Percentiles rank a stretch among this genome's conserved stretches.
These are phyloP conservation scores for Chaetoderma sp. DNA, from an alignment of 2,888 invertebrate species.

Conservation along the genomic window DNA sequence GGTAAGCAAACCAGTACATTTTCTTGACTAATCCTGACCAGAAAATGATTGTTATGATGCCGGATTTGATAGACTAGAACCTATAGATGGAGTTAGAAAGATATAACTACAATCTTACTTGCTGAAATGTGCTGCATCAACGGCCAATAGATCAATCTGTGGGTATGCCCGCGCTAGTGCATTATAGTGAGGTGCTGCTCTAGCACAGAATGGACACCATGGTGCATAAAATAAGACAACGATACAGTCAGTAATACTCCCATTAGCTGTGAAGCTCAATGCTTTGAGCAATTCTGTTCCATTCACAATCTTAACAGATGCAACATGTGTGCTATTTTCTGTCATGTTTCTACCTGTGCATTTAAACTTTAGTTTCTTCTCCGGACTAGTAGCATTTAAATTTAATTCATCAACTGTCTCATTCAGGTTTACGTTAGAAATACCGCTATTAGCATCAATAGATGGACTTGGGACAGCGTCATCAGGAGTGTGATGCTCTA, in stretches of 20 bases:
- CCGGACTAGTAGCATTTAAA: no score
- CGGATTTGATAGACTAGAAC: neutral
- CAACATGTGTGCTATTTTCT: slow-evolving; percentile 43
- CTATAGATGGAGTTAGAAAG: neutral
- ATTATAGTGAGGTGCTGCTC: slow-evolving; percentile 91
- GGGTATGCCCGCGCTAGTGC: slow-evolving; percentile 89
- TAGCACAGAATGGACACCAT: slow-evolving; percentile 90
- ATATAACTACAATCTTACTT: slow-evolving; percentile 51
- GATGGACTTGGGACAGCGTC: no score
- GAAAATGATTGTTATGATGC: no score
- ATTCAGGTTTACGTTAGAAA: no score
- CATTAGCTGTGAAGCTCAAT: slow-evolving; percentile 72
- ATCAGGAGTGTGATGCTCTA: no score
- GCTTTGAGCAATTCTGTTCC: slow-evolving; percentile 79
- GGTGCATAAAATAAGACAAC: slow-evolving; percentile 89
- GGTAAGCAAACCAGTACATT: no score
- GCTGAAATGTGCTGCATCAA: slow-evolving; percentile 88
- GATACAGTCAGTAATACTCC: slow-evolving; percentile 73
- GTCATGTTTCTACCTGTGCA: slow-evolving; percentile 56
- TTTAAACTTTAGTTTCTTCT: slow-evolving; percentile 55
- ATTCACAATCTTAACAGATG: slow-evolving; percentile 76
- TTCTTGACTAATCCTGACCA: no score
- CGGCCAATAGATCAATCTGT: slow-evolving; percentile 84
- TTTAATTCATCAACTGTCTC: no score
- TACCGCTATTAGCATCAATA: no score